Evolutionary conservation across 2,888 invertebrate genomes (phyloP), one percentile per base, ranked within the genome.

Genomic region (Siphlonurus alternatus): DNA sequence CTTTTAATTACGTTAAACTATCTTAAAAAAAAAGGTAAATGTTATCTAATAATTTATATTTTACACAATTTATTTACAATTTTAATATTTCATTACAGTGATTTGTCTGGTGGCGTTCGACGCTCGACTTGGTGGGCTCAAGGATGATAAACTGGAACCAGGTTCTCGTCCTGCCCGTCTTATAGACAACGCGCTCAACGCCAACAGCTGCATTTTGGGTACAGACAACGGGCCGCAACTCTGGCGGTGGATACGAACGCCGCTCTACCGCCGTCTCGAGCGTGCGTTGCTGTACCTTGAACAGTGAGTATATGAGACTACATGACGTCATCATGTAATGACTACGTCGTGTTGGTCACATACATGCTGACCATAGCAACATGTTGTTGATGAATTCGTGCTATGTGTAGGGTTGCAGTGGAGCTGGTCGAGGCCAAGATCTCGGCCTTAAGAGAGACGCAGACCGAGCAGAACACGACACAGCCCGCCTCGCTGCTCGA

Each of bases 161-260:
- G 70, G 80, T 53, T 89, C 90, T 0, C 77, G 81, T 63, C 85
- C 86, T 38, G 83, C 85, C 1, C 83, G 77, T 70, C 76, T 89
- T 1, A 88, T 93, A 68, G 73, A 81, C 25, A 84, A 91, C 0
- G 88, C 92, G 0, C 82, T 86, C 67, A 79, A 79, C 1, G 86
- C 89, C 2, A 93, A 92, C 71, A 81, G 83, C 68, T 83, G 81
- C 53, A 83, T 85, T 60, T 77, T 87, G 70, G 80, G 80, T 71
- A 80, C 87, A 1, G 89, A 89, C 70, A 85, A 86, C 72, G 85
- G 86, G 0, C 77, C 77, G 0, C 80, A 83, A 66, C 72, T 88
- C 2, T 93, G 92, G 89, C 81, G 79, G 65, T 78, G 79, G 67
- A 82, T 88, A 67, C 80, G 84, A 66, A 92, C 92, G 0, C 86